Conservation (phyloP, 2,797 vertebrate species). For the Cossypha caffra region DNA sequence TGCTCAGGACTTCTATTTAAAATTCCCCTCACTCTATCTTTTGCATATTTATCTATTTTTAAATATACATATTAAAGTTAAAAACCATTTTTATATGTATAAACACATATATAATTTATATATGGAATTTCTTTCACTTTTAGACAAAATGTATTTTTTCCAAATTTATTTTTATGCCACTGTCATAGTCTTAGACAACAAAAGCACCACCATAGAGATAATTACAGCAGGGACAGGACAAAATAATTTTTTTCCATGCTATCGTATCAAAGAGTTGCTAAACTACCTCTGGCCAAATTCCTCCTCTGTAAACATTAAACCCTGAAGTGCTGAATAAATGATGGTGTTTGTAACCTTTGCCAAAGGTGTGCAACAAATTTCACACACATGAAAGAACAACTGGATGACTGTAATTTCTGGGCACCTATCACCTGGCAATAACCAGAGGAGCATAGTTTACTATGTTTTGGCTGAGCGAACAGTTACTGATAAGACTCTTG, state of each 20-base stretch:
- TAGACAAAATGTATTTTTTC: background rate
- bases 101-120: background rate
- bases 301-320: background rate
- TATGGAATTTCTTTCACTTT: background rate
- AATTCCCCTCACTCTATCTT: background rate
- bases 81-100: background rate
- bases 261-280: background rate
- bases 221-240: background rate
- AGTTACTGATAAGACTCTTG: background rate
- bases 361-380: background rate
- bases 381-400: background rate
- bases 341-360: background rate
- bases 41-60: background rate
- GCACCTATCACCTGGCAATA: background rate
- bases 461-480: background rate
- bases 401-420: background rate
- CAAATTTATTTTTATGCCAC: no score
- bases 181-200: background rate
- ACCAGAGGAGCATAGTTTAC: background rate
- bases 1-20: background rate
- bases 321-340: background rate
- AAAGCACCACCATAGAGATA: background rate
- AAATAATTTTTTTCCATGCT: background rate
- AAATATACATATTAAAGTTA: background rate
- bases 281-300: background rate